These are phyloP conservation scores for Hiodon tergisus DNA, from an alignment of 2,113 vertebrate genomes.

Conservation along the genomic window DNA sequence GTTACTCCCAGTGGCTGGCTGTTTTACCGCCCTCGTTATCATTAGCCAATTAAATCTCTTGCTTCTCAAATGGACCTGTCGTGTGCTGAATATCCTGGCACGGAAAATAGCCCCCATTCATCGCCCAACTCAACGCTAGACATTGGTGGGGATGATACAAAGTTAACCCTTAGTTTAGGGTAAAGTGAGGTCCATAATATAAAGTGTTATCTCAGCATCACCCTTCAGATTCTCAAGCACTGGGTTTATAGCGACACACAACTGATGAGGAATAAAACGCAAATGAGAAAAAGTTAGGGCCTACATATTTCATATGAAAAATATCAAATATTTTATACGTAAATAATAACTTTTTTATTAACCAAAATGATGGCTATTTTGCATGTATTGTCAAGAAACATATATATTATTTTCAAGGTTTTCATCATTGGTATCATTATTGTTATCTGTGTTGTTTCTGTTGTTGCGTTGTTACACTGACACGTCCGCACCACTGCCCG, in stretches of 20 bases:
- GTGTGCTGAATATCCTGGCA: no score
- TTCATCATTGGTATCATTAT: constrained; percentile 38
- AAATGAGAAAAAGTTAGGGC: constrained; percentile 20
- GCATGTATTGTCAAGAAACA: constrained; percentile 27
- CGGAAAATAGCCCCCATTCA: no score
- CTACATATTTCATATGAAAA: constrained; percentile 22
- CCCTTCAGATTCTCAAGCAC: not conserved
- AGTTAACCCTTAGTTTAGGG: no score
- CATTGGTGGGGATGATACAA: no score
- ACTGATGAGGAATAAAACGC: constrained; percentile 5
- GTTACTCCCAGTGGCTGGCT: not conserved
- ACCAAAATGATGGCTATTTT: constrained; percentile 41
- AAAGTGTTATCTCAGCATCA: not conserved
- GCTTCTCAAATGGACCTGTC: no score
- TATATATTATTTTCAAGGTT: constrained; percentile 36
- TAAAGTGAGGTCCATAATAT: not conserved
- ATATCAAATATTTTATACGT: constrained; percentile 22
- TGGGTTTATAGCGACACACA: constrained; percentile 14
- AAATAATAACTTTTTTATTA: constrained; percentile 40
- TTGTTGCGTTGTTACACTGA: constrained; percentile 49
- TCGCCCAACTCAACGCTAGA: no score
- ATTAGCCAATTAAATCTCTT: not conserved
- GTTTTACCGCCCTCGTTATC: not conserved
- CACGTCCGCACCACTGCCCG: constrained; percentile 49
- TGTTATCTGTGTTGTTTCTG: constrained; percentile 38